Percentiles rank a stretch among this genome's conserved stretches.
phyloP scores from a whole-genome alignment of 2,888 invertebrate genomes.

The Xestia ashworthii region DNA sequence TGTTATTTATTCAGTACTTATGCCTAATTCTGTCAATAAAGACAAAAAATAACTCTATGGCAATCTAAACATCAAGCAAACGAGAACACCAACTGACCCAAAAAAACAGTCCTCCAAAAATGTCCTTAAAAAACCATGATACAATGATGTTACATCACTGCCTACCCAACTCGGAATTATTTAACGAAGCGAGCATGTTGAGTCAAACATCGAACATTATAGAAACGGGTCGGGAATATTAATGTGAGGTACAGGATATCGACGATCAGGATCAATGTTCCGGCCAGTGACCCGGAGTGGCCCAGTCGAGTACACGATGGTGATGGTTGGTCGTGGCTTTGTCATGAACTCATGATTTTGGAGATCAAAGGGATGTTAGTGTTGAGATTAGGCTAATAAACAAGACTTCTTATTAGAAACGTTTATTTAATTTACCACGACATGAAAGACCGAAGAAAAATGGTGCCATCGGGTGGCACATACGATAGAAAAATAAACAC shows the following conservation, averaged over 20 bases:
- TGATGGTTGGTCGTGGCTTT: background rate
- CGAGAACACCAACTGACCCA: background rate
- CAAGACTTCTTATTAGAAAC: too few relatives aligned
- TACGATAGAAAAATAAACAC: too few relatives aligned
- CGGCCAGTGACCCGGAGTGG: conserved; percentile 66
- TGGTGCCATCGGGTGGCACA: too few relatives aligned
- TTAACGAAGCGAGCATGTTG: conserved; percentile 21
- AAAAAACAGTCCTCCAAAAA: conserved; percentile 30
- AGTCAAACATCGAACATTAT: conserved; percentile 17
- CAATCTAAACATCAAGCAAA: background rate
- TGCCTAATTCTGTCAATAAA: background rate
- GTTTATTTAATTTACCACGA: too few relatives aligned
- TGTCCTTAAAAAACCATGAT: conserved; percentile 21
- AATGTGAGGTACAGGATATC: conserved; percentile 74
- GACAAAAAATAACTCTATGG: background rate
- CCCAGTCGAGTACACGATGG: conserved; percentile 14
- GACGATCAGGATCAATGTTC: conserved; percentile 72
- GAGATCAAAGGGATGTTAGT: background rate
- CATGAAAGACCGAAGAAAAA: too few relatives aligned
- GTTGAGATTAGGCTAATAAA: too few relatives aligned
- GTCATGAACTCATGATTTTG: background rate
- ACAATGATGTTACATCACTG: conserved; percentile 43
- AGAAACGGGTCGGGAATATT: conserved; percentile 56
- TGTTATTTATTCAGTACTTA: background rate
- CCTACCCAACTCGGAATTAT: conserved; percentile 26